Evolutionary conservation across 2,888 invertebrate genomes (phyloP).

Genomic region (Limulus polyphemus): DNA sequence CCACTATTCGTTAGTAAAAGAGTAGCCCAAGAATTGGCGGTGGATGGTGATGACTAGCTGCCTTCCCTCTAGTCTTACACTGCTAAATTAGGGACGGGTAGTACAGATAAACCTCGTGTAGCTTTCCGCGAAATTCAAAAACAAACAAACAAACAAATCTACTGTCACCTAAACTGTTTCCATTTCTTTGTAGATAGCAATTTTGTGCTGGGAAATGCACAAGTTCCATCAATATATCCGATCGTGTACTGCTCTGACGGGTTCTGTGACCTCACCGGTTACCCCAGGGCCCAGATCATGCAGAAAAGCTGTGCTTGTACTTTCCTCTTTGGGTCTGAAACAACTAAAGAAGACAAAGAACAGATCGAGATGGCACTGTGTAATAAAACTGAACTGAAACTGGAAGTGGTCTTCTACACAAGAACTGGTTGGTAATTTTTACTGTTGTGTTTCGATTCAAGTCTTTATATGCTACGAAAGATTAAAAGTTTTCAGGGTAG

Average conservation of each 20-base stretch:
- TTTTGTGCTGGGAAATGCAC: slow-evolving; percentile 90
- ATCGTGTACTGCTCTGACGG: slow-evolving; percentile 95
- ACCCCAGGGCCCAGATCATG: slow-evolving; percentile 88
- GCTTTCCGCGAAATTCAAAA: too few relatives aligned
- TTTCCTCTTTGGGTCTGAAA: slow-evolving; percentile 83
- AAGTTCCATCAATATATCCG: slow-evolving; percentile 70
- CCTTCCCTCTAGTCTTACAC: too few relatives aligned
- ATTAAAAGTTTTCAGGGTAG: too few relatives aligned
- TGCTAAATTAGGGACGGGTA: too few relatives aligned
- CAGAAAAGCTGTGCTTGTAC: slow-evolving; percentile 91
- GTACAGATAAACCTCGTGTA: too few relatives aligned
- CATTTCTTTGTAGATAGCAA: slow-evolving; percentile 63
- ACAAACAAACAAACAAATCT: too few relatives aligned
- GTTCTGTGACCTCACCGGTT: slow-evolving; percentile 89
- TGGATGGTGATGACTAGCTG: too few relatives aligned
- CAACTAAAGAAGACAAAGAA: slow-evolving; percentile 69
- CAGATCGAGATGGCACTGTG: slow-evolving; percentile 82
- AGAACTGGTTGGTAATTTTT: slow-evolving; percentile 56
- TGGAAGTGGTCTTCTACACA: slow-evolving; percentile 88
- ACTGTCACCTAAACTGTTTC: too few relatives aligned
- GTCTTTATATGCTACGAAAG: too few relatives aligned
- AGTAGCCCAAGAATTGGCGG: too few relatives aligned
- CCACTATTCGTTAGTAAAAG: too few relatives aligned
- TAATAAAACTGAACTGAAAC: slow-evolving; percentile 78
- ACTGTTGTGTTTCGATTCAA: too few relatives aligned